Percentiles rank a stretch among this genome's conserved stretches.
phyloP scores from a whole-genome alignment of 2,888 invertebrate species.

The Amaurobius ferox region DNA sequence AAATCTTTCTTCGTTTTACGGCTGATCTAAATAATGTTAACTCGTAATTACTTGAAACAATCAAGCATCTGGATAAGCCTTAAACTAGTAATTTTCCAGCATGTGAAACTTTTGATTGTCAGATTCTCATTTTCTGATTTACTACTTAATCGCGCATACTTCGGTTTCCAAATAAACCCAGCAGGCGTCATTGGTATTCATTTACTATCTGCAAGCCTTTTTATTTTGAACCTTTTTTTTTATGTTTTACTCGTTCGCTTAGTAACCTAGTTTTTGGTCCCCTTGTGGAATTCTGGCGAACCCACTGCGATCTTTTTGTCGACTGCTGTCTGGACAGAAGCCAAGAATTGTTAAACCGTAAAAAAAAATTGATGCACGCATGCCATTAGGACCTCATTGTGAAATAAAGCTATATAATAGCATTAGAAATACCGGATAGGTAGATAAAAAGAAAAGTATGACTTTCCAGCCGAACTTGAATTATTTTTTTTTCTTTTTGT shows the following conservation, averaged over 20 bases:
- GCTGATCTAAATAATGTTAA: no score
- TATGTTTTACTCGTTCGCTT: constrained; percentile 17
- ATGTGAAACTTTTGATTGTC: background rate
- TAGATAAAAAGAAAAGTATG: no score
- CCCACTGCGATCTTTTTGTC: constrained; percentile 14
- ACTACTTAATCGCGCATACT: no score
- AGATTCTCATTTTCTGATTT: background rate
- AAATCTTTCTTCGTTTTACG: no score
- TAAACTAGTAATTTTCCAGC: background rate
- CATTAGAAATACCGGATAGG: background rate
- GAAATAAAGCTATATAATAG: background rate
- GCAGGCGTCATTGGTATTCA: background rate
- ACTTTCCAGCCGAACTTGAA: no score
- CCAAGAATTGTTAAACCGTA: constrained; percentile 36
- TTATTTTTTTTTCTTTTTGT: no score
- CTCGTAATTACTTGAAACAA: no score
- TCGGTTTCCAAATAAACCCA: no score
- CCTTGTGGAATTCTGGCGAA: constrained; percentile 34
- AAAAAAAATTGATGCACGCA: constrained; percentile 39
- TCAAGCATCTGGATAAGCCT: no score
- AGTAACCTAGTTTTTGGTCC: constrained; percentile 50
- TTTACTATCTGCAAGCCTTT: background rate
- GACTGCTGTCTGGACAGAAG: constrained; percentile 23
- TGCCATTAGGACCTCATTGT: constrained; percentile 20
- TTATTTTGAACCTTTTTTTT: background rate